phyloP scores from a whole-genome alignment of 1,140 invertebrate species.

The Tetranychus urticae region DNA sequence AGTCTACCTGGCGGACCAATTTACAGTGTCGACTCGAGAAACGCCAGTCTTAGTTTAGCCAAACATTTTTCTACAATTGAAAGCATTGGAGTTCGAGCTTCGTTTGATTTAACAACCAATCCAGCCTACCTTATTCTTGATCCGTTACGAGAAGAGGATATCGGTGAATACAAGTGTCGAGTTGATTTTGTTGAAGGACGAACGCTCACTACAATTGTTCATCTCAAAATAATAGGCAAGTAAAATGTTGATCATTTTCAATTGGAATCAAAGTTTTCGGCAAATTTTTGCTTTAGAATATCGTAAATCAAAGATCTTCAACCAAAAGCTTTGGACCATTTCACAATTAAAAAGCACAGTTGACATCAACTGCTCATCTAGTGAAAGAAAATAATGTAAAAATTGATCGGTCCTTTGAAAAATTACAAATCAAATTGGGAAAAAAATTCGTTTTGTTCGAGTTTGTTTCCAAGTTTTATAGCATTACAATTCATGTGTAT shows the following conservation, averaged over 20 bases:
- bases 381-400: too few relatives aligned
- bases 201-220: slow-evolving; percentile 48
- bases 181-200: slow-evolving; percentile 57
- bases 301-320: too few relatives aligned
- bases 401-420: too few relatives aligned
- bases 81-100: background rate
- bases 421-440: too few relatives aligned
- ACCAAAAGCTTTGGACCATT: too few relatives aligned
- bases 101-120: background rate
- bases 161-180: slow-evolving; percentile 14
- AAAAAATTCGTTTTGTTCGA: too few relatives aligned
- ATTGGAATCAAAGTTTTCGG: too few relatives aligned
- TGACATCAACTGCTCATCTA: too few relatives aligned
- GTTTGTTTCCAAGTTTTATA: too few relatives aligned
- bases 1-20: slow-evolving; percentile 5
- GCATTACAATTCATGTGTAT: too few relatives aligned
- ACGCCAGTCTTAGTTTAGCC: background rate
- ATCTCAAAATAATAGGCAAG: slow-evolving; percentile 56
- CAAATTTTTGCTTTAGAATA: too few relatives aligned
- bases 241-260: background rate
- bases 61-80: slow-evolving; percentile 2
- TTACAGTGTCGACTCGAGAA: slow-evolving; percentile 3
- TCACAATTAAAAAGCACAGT: too few relatives aligned
- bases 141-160: slow-evolving; percentile 6
- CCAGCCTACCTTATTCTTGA: background rate